Conservation (phyloP, 2,797 vertebrate genomes). For the Apodemus agrarius region DNA sequence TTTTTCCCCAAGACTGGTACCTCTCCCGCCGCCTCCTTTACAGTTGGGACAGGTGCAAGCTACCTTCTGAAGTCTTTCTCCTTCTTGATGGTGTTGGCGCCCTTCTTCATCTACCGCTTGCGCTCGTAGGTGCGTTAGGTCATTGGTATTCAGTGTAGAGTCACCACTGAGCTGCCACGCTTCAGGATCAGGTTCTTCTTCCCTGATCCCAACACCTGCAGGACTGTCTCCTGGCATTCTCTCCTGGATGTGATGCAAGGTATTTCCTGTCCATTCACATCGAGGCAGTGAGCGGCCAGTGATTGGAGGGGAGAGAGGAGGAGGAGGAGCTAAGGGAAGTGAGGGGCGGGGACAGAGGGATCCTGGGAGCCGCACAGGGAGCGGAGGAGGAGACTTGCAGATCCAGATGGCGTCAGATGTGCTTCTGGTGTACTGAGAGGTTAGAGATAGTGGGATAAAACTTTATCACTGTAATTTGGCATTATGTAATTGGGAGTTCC, state of each 20-base stretch:
- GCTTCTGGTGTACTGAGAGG: no score
- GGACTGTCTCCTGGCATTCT: slow-evolving; percentile 92
- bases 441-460: no score
- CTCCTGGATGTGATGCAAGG: slow-evolving; percentile 86
- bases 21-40: slow-evolving; percentile 98
- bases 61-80: slow-evolving; percentile 97
- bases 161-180: slow-evolving; percentile 98
- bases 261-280: no score
- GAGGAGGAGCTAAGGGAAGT: no score
- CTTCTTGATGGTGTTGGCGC: slow-evolving; percentile 96
- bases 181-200: slow-evolving; percentile 97
- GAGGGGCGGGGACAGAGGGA: no score
- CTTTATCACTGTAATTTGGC: no score
- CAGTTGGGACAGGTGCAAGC: slow-evolving; percentile 99
- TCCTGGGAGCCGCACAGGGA: no score
- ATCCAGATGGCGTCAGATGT: no score
- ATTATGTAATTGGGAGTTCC: no score
- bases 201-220: slow-evolving; percentile 97
- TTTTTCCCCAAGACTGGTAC: slow-evolving; percentile 96
- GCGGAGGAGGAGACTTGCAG: no score
- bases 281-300: no score
- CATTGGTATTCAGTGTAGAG: slow-evolving; percentile 97
- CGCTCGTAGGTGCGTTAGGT: slow-evolving; percentile 96
- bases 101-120: slow-evolving; percentile 96
- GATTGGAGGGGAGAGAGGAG: no score